Percentiles rank a stretch among this genome's conserved stretches.
Evolutionary conservation across 2,797 vertebrate genomes (phyloP).

Genomic region (Ctenosaura bakeri): DNA sequence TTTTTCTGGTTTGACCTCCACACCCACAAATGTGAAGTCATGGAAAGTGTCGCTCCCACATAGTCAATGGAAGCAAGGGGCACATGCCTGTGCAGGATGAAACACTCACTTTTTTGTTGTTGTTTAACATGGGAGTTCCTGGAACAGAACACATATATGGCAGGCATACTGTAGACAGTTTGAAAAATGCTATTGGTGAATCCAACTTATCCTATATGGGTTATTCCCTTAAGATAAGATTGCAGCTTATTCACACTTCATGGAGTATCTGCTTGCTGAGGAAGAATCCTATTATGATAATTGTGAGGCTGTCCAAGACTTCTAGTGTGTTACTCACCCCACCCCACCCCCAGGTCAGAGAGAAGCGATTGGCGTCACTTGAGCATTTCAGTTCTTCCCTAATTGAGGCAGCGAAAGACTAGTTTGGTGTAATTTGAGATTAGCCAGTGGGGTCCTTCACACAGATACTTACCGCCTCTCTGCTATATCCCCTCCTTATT

Average conservation of each 20-base stretch:
- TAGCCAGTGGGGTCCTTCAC: not conserved
- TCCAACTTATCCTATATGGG: not conserved
- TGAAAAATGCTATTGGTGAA: not conserved
- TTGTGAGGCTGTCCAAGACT: not conserved
- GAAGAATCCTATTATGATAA: not conserved
- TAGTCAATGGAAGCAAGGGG: too few relatives aligned
- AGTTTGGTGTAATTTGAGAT: not conserved
- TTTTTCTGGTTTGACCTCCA: too few relatives aligned
- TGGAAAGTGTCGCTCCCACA: too few relatives aligned
- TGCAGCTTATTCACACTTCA: not conserved
- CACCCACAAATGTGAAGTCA: too few relatives aligned
- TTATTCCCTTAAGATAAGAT: not conserved
- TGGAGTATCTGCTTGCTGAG: not conserved
- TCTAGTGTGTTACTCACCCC: not conserved
- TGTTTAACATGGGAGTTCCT: too few relatives aligned
- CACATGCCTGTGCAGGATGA: too few relatives aligned
- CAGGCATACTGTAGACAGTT: not conserved
- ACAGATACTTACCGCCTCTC: not conserved
- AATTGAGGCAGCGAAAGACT: not conserved
- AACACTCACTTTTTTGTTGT: too few relatives aligned
- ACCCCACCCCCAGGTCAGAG: not conserved
- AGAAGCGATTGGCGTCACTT: not conserved
- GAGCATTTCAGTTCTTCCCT: constrained; percentile 7
- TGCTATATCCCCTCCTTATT: not conserved
- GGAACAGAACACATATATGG: too few relatives aligned